Percentiles rank a stretch among this genome's conserved stretches.
phyloP scores from a whole-genome alignment of 1,140 invertebrate genomes.

The Aphaenogaster floridana region DNA sequence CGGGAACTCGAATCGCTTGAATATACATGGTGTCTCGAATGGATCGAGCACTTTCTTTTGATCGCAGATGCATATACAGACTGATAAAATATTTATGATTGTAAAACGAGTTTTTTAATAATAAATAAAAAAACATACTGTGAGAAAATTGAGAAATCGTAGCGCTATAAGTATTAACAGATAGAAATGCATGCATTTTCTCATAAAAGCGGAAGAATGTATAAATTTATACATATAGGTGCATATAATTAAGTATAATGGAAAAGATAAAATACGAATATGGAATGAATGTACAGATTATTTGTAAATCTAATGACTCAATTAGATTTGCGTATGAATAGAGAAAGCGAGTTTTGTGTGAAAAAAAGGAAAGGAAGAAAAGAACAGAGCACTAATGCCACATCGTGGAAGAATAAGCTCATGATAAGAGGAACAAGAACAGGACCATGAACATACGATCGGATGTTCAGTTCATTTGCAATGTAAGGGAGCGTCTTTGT shows the following conservation, averaged over 20 bases:
- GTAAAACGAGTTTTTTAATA: not conserved
- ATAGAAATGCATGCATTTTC: not conserved
- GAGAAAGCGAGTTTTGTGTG: not conserved
- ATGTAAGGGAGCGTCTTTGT: conserved; percentile 37
- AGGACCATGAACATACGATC: not conserved
- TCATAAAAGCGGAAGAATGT: not conserved
- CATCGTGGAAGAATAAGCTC: not conserved
- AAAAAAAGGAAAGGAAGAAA: not conserved
- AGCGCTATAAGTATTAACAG: not conserved
- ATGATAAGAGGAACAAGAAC: conserved; percentile 2
- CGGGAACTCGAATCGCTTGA: conserved; percentile 23
- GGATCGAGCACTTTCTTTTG: conserved; percentile 10
- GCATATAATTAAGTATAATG: not conserved
- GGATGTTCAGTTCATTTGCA: conserved; percentile 43
- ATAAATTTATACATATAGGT: not conserved
- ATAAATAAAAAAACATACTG: not conserved
- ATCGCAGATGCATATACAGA: conserved; percentile 4
- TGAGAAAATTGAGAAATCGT: not conserved
- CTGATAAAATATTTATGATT: not conserved
- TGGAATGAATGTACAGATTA: conserved; percentile 1
- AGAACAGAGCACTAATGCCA: not conserved
- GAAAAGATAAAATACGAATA: not conserved
- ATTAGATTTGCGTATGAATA: conserved; percentile 16
- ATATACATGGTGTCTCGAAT: conserved; percentile 15
- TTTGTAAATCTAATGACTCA: conserved; percentile 2